Evolutionary conservation across 2,888 invertebrate species (phyloP), one percentile per base, ranked within the genome.

Genomic region (Sarcophaga carnaria): DNA sequence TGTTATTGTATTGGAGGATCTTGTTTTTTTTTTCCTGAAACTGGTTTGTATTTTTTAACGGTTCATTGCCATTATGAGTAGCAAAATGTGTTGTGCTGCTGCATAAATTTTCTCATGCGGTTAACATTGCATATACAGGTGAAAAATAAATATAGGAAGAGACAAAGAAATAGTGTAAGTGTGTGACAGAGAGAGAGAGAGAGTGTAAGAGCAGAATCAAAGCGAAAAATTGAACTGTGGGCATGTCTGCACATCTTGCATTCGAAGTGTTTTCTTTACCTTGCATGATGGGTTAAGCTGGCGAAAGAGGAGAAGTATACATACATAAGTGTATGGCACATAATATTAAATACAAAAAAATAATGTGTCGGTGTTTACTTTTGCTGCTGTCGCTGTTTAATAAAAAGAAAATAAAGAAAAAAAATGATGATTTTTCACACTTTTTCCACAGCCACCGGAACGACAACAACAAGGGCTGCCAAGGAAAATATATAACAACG

Each of bases 1-100:
- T 69, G 20, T 74, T 54, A 54, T 17, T 54, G 54, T 54, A 14
- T 54, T 54, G 17, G 4, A 14, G 12, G 17, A 14, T 75, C 49
- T n/a, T 83, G 54, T 47, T 77, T 45, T 80, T 37, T 47, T 60
- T 67, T 64, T 66, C 78, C 69, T 81, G 1, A 85, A 83, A 85
- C 80, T 78, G 71, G 76, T 83, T 86, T 80, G 75, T 87, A 81
- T 83, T 87, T 71, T 88, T 86, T 81, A 87, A 86, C 83, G 88
- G 83, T 86, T 88, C 88, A 87, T 85, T 88, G 88, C 86, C 83
- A 76, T 85, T 86, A 87, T 87, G 88, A 89, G 83, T 80, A 80
- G 87, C 71, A 69, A 85, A 85, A 80, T 86, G 77, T 86, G 83
- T 83, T 86, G 80, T 78, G 86, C 80, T 83, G 83, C 59, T 83